Evolutionary conservation across 2,888 invertebrate species (phyloP), one percentile per base, ranked within the genome.

Genomic region (Drosophila meridionalis): DNA sequence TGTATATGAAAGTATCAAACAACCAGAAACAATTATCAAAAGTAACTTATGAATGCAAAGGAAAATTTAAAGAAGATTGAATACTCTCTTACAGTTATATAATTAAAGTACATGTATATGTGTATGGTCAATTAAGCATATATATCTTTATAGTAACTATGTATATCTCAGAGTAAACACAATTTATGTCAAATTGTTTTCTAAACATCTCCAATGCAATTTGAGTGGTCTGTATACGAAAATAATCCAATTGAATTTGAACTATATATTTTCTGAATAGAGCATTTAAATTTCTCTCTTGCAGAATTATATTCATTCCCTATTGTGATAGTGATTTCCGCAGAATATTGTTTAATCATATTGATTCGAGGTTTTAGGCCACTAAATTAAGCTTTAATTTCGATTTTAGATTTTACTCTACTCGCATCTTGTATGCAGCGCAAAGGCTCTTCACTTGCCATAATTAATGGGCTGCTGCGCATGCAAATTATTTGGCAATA

Each of bases 401-500:
- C 20, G 58, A 40, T 55, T 53, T 34, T 14, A n/a, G 28, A 28
- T 38, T 40, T 11, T 9, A 6, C 42, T 32, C 63, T 43, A 6
- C 47, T 32, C 67, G 50, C 57, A 30, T 38, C n/a, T 30, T 30
- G 30, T 28, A 12, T 48, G 59, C 38, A 38, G 2, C 40, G 30
- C 50, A 53, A 48, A 47, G 64, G 83, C 63, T 71, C 67, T 80
- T 72, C 71, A 79, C 72, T 77, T 75, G 57, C 60, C 75, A 79
- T 85, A 84, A 81, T 84, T 84, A 65, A 72, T 60, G 66, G 63
- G 56, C 65, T 55, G 58, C 62, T 66, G 71, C 45, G 69, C 78
- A 85, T 84, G 81, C 87, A 87, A 87, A 85, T 86, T 84, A 59
- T 74, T 70, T 70, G 66, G 78, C 69, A 69, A 83, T 84, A 85